phyloP scores from a whole-genome alignment of 2,888 invertebrate genomes.

The Aethes cnicana region DNA sequence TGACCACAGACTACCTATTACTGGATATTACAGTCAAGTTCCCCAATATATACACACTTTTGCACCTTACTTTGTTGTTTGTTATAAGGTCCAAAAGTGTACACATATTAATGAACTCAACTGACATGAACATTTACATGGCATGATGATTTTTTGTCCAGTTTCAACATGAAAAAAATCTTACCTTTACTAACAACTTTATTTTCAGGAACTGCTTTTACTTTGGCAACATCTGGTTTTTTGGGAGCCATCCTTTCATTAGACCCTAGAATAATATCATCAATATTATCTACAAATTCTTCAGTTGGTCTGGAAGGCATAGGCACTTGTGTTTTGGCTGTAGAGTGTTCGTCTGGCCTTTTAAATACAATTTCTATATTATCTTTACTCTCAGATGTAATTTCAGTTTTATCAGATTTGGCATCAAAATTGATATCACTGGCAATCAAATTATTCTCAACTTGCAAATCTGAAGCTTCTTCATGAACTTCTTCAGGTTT shows the following conservation, averaged over 20 bases:
- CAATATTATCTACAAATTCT: slow-evolving; percentile 34
- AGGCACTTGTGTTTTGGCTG: not conserved
- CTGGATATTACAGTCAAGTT: too few relatives aligned
- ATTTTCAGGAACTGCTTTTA: not conserved
- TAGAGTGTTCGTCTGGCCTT: slow-evolving; percentile 1
- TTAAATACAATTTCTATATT: slow-evolving; percentile 19
- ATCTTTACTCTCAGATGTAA: slow-evolving; percentile 3
- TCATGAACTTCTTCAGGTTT: slow-evolving; percentile 26
- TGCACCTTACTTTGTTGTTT: too few relatives aligned
- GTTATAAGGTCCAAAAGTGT: too few relatives aligned
- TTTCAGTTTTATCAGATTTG: slow-evolving; percentile 21
- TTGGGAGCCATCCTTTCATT: slow-evolving; percentile 8
- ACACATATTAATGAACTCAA: too few relatives aligned
- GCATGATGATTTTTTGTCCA: too few relatives aligned
- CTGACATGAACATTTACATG: too few relatives aligned
- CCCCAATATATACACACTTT: too few relatives aligned
- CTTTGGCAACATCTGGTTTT: not conserved
- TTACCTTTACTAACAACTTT: slow-evolving; percentile 8
- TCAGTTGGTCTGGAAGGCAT: slow-evolving; percentile 12
- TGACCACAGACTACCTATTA: too few relatives aligned
- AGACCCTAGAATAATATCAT: slow-evolving; percentile 35
- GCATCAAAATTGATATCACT: slow-evolving; percentile 17
- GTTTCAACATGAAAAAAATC: not conserved
- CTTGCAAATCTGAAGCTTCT: slow-evolving; percentile 26
- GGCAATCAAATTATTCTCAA: slow-evolving; percentile 7